Conservation (phyloP, 2,888 invertebrate genomes). For the Nymphalis urticae region DNA sequence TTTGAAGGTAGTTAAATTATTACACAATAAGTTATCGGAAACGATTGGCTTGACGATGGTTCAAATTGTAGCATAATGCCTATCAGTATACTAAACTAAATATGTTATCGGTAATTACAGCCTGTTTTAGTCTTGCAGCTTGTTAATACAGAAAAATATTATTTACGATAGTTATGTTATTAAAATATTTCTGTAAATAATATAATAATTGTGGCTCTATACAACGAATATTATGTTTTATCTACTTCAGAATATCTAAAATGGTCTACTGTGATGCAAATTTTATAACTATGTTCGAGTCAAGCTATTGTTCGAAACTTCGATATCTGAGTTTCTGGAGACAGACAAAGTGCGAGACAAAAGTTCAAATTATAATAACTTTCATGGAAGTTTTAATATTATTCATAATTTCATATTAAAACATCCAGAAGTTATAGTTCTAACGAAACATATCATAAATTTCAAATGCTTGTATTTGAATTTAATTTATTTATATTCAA, state of each 20-base stretch:
- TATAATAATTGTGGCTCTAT: background rate
- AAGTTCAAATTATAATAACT: conserved; percentile 6
- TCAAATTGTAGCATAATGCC: background rate
- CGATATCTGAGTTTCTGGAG: conserved; percentile 6
- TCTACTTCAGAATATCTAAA: background rate
- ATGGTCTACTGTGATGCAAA: conserved; percentile 8
- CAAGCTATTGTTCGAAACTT: conserved; percentile 7
- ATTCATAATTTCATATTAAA: background rate
- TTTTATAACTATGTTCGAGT: conserved; percentile 4
- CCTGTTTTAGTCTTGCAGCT: too few relatives aligned
- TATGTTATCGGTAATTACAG: background rate
- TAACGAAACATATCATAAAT: too few relatives aligned
- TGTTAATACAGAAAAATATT: background rate
- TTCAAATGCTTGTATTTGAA: too few relatives aligned
- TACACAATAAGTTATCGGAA: too few relatives aligned
- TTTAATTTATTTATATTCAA: too few relatives aligned
- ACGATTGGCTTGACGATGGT: background rate
- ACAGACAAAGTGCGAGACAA: background rate
- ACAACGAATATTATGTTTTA: background rate
- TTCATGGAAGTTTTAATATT: conserved; percentile 1
- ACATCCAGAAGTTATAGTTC: background rate
- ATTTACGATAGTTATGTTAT: background rate
- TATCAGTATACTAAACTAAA: background rate
- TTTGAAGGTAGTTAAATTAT: too few relatives aligned
- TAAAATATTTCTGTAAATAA: background rate